A percentile compares a stretch with the other conserved stretches of the same genome.
Conservation (phyloP, 2,888 invertebrate genomes). For the Nymphalis urticae region DNA sequence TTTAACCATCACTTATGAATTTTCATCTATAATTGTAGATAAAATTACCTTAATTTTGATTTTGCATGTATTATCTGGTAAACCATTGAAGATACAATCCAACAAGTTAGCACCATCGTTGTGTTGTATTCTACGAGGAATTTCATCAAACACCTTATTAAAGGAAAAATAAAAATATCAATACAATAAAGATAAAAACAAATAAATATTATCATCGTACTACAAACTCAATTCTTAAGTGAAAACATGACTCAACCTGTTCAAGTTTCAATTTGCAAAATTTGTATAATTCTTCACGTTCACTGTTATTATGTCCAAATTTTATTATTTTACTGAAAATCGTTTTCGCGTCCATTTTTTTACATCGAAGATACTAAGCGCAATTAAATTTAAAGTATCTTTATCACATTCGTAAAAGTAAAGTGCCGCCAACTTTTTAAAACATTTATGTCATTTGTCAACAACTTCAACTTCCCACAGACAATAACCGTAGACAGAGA, state of each 20-base stretch:
- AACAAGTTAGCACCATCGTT: slow-evolving; percentile 64
- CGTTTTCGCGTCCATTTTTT: slow-evolving; percentile 51
- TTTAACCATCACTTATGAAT: background rate
- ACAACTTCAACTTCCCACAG: too few relatives aligned
- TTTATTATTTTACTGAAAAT: slow-evolving; percentile 59
- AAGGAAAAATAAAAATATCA: slow-evolving; percentile 32
- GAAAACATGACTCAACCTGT: slow-evolving; percentile 47
- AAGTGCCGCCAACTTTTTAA: too few relatives aligned
- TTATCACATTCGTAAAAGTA: too few relatives aligned
- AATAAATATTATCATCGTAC: background rate
- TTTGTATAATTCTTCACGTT: slow-evolving; percentile 59
- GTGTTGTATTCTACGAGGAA: slow-evolving; percentile 60
- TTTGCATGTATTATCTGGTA: slow-evolving; percentile 51
- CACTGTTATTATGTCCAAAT: slow-evolving; percentile 57
- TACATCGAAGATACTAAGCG: background rate
- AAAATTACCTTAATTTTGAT: slow-evolving; percentile 60
- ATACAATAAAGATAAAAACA: slow-evolving; percentile 7
- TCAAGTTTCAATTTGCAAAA: slow-evolving; percentile 59
- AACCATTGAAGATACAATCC: slow-evolving; percentile 64
- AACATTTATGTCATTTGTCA: too few relatives aligned
- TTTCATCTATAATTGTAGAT: background rate
- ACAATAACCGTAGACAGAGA: too few relatives aligned
- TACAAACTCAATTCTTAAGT: background rate
- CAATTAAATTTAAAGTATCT: too few relatives aligned
- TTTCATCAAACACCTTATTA: slow-evolving; percentile 55